phyloP scores from a whole-genome alignment of 2,797 vertebrate genomes.

The Pterois miles region DNA sequence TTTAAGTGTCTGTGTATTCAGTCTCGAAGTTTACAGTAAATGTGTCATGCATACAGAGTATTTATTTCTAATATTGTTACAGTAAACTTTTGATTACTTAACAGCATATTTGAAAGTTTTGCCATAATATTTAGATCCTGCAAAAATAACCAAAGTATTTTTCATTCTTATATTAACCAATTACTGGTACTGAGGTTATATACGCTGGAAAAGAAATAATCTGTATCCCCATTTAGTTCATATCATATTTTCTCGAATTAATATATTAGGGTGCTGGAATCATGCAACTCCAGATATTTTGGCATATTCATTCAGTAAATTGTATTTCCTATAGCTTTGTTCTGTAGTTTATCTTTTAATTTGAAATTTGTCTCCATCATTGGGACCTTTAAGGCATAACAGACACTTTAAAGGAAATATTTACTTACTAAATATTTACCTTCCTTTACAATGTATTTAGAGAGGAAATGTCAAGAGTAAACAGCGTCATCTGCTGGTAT shows the following conservation, averaged over 20 bases:
- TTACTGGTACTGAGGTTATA: too few species aligned
- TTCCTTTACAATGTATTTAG: neutral
- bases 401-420: neutral
- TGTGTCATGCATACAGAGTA: too few species aligned
- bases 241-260: neutral
- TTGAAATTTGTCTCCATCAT: neutral
- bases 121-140: neutral
- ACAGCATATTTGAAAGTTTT: neutral
- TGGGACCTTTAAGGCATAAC: neutral
- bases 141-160: neutral
- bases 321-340: neutral
- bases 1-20: neutral
- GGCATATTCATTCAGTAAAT: neutral
- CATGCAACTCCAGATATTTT: neutral
- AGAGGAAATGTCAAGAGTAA: neutral
- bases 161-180: neutral
- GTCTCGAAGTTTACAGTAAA: neutral
- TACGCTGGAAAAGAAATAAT: neutral
- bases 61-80: neutral
- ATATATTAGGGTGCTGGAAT: neutral
- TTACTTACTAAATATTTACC: neutral
- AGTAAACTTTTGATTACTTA: neutral
- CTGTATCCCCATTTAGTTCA: neutral
- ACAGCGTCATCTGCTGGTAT: constrained; percentile 52
- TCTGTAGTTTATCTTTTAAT: neutral